These are phyloP conservation scores for Reticulitermes lucifugus DNA, from an alignment of 2,888 invertebrate genomes.

Conservation along the genomic window DNA sequence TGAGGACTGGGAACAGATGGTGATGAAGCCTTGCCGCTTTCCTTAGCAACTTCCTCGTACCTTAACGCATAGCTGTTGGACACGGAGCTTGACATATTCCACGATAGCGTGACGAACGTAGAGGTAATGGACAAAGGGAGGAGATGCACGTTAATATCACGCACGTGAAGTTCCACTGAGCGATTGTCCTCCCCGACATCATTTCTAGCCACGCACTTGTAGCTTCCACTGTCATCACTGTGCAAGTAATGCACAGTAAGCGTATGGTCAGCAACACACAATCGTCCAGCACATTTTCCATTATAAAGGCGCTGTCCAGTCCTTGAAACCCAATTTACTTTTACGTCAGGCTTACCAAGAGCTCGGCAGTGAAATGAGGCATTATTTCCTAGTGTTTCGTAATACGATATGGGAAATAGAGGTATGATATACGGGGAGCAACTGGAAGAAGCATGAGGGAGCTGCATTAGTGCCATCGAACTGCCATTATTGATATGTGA, in stretches of 20 bases:
- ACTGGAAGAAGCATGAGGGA: conserved; percentile 42
- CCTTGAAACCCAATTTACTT: conserved; percentile 53
- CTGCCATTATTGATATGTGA: conserved; percentile 43
- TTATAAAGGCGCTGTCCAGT: conserved; percentile 49
- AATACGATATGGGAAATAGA: conserved; percentile 52
- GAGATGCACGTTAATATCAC: conserved; percentile 54
- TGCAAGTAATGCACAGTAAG: conserved; percentile 55
- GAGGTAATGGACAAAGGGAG: conserved; percentile 58
- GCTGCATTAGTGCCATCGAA: conserved; percentile 20
- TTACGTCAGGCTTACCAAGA: conserved; percentile 52
- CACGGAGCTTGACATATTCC: conserved; percentile 58
- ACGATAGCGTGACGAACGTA: conserved; percentile 60
- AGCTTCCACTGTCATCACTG: conserved; percentile 54
- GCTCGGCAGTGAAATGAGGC: conserved; percentile 55
- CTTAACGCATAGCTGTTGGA: conserved; percentile 53
- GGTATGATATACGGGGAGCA: conserved; percentile 56
- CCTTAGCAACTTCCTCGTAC: conserved; percentile 49
- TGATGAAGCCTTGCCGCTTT: neutral
- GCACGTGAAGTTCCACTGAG: conserved; percentile 53
- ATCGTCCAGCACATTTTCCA: conserved; percentile 50
- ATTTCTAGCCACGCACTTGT: conserved; percentile 54
- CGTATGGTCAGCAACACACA: conserved; percentile 52
- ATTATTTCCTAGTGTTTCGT: conserved; percentile 54
- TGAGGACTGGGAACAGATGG: neutral
- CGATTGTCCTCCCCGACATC: conserved; percentile 52